phyloP scores from a whole-genome alignment of 1,140 invertebrate species.

The Cyclina sinensis region DNA sequence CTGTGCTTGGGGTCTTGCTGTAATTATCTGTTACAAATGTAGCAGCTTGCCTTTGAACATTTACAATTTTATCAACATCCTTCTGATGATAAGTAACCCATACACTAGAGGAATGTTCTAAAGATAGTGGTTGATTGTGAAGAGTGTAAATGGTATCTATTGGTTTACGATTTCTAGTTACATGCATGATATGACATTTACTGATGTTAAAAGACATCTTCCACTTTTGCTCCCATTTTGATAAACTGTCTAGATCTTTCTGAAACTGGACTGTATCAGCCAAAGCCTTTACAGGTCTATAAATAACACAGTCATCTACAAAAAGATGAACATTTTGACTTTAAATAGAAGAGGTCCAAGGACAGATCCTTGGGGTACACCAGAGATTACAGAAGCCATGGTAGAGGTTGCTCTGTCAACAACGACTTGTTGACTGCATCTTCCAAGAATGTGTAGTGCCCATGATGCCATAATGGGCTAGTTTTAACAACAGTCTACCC shows the following conservation, averaged over 20 bases:
- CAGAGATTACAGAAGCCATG: constrained; percentile 3
- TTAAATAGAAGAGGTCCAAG: constrained; percentile 19
- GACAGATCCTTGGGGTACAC: constrained; percentile 14
- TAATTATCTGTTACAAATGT: neutral
- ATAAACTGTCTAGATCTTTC: too few species aligned
- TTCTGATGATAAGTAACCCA: neutral
- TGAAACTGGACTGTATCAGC: too few species aligned
- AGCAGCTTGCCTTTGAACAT: constrained; percentile 4
- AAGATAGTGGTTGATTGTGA: too few species aligned
- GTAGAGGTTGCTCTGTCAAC: neutral
- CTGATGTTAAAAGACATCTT: too few species aligned
- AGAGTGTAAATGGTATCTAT: too few species aligned
- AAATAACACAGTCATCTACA: too few species aligned
- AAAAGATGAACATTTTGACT: neutral
- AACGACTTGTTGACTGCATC: constrained; percentile 2
- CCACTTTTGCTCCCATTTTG: too few species aligned
- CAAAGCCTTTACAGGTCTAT: too few species aligned
- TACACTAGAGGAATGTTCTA: too few species aligned
- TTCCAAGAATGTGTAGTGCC: neutral
- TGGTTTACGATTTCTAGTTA: too few species aligned
- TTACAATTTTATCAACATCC: neutral
- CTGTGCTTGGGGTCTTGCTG: neutral
- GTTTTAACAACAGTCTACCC: neutral
- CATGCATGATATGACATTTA: too few species aligned
- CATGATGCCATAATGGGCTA: constrained; percentile 20